Evolutionary conservation across 2,113 vertebrate species (phyloP), one percentile per base, ranked within the genome.

Genomic region (Meles meles): DNA sequence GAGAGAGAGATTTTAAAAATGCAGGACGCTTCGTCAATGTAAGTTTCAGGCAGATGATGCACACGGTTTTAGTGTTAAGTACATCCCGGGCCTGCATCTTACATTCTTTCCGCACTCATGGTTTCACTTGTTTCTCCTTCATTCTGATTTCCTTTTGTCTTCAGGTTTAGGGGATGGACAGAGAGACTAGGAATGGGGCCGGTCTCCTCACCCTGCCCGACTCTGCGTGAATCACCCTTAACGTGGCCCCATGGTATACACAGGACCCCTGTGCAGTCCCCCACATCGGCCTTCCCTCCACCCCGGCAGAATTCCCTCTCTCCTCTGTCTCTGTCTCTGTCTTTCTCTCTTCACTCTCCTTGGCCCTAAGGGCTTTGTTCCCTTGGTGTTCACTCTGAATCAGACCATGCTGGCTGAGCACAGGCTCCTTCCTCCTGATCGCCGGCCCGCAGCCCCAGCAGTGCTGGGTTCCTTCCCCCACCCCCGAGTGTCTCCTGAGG

Each of bases 101-200:
- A 1, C 0, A 2, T 7, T 6, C 42, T 11, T 1, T 6, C 10
- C 11, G 0, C 12, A 1, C 14, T 10, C 15, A 0, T 1, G 27
- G 29, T 27, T 59, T 31, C 57, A 0, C 14, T 14, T 13, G 21
- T 21, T 49, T 34, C 17, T 7, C 61, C 76, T 84, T 69, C 13
- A 8, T 13, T 31, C 77, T 7, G 6, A 74, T 10, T 52, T 20
- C 39, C n/a, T 49, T 0, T 21, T 31, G 37, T n/a, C 42, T 82
- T 71, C 63, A 6, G 71, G 71, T 18, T 44, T 55, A 5, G 55
- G 8, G 87, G 67, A 12, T 0, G 49, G 55, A 88, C 34, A 83
- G 63, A 63, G 29, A 63, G 76, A 21, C 34, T 0, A 6, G 65
- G 65, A 67, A 8, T 1, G 0, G 55, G 87, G 11, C 31, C 71